These are phyloP conservation scores for Lasioglossum calceatum DNA, from an alignment of 2,888 invertebrate genomes.

Conservation along the genomic window DNA sequence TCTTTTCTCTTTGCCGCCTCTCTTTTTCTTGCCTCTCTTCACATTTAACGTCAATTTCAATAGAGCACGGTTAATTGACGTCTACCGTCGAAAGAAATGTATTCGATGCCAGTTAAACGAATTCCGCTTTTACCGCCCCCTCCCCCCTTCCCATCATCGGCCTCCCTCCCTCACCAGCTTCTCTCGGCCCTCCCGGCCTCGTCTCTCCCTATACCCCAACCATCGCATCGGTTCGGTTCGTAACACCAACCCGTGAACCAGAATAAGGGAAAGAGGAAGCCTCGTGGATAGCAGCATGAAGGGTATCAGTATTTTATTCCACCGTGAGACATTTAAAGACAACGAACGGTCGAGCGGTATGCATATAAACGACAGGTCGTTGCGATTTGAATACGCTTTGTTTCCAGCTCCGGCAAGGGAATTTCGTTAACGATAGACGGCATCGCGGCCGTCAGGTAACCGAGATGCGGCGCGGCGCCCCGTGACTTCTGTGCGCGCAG, in stretches of 20 bases:
- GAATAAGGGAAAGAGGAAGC: conserved; percentile 16
- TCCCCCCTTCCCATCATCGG: background rate
- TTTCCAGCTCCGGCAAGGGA: conserved; percentile 48
- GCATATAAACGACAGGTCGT: conserved; percentile 66
- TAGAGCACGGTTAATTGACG: conserved; percentile 70
- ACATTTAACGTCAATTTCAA: conserved; percentile 70
- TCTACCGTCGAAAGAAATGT: conserved; percentile 71
- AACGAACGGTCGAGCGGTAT: conserved; percentile 53
- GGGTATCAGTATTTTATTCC: conserved; percentile 67
- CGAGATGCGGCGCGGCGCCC: conserved; percentile 8
- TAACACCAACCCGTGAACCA: conserved; percentile 13
- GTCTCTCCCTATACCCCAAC: background rate
- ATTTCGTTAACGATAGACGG: conserved; percentile 59
- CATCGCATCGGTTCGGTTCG: conserved; percentile 12
- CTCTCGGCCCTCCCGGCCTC: background rate
- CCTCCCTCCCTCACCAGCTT: background rate
- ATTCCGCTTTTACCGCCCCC: conserved; percentile 58
- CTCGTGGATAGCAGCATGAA: conserved; percentile 25
- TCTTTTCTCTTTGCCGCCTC: conserved; percentile 3
- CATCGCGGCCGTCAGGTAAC: conserved; percentile 1
- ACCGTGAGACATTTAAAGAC: conserved; percentile 64
- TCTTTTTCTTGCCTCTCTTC: conserved; percentile 35
- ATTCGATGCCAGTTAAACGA: conserved; percentile 69
- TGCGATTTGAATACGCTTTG: conserved; percentile 67
- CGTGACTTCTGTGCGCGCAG: conserved; percentile 24